Base-by-base conservation (phyloP, 2,797 vertebrate species). In the Silurus lanzhouensis region DNA sequence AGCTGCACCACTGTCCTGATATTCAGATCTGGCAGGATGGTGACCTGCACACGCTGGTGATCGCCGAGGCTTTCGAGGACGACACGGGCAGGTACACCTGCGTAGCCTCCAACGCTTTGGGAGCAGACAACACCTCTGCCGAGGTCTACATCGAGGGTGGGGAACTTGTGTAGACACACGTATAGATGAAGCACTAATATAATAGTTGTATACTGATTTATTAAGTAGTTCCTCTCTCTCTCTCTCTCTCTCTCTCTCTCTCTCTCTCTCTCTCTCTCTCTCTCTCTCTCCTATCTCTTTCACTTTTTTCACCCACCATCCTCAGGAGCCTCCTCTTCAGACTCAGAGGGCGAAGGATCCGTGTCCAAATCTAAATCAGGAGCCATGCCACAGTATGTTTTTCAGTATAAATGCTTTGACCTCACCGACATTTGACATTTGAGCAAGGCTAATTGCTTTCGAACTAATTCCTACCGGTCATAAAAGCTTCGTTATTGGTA, bases 111-210 rank as follows among this genome's bases (percentile, higher is more conserved):
- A 99, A 99, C 95, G 93, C 94, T 31, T 89, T 96, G 0, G 98
- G 98, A 82, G 97, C 97, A 6, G 97, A 99, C 90, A 96, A 96
- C 15, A 99, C 98, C 6, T 99, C 97, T 5, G 98, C 98, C 2
- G 98, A 99, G 94, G 95, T 99, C 89, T 99, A 99, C 92, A 96
- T 99, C 3, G 98, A 99, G 97, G 98, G 98, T 99, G 92, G 81
- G 92, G 19, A 15, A 14, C 22, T 13, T 75, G 15, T 80, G 1
- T 67, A 44, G 25, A 63, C 25, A 57, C 38, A 72, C 25, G 15
- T 31, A 64, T 20, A 74, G 12, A 10, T 25, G 13, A 25, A 52
- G 48, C 0, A 20, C 46, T 38, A 38, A 60, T 77, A 52, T 55
- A 52, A 27, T 6, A 80, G 22, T 52, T 81, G 61, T 44, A 15